These are phyloP conservation scores for Phyllostomus discolor DNA, from an alignment of 2,113 vertebrate species.

Conservation along the genomic window DNA sequence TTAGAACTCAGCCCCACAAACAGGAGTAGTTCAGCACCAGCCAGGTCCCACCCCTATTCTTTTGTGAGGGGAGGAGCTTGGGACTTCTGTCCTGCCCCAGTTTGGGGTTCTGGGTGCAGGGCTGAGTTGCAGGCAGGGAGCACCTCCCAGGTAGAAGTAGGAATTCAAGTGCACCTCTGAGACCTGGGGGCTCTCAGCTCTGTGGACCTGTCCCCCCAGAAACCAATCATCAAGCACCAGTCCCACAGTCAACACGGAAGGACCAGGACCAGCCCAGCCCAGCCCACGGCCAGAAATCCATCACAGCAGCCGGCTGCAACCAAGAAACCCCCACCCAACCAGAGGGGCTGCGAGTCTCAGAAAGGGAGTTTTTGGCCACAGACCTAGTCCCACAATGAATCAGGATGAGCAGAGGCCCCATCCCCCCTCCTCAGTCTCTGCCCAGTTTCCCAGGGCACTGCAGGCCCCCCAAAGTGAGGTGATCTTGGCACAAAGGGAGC, in stretches of 20 bases:
- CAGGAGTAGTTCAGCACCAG: neutral
- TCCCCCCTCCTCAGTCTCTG: neutral
- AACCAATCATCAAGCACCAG: neutral
- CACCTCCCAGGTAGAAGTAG: neutral
- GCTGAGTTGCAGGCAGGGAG: neutral
- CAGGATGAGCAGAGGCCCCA: neutral
- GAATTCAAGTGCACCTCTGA: neutral
- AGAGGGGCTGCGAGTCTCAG: neutral
- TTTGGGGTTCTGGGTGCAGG: neutral
- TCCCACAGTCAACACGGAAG: neutral
- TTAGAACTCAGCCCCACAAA: neutral
- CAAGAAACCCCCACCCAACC: neutral
- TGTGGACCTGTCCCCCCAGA: neutral
- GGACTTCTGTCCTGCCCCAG: neutral
- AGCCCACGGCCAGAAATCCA: neutral
- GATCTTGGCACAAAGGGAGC: neutral
- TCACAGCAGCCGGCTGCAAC: neutral
- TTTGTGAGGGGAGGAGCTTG: neutral
- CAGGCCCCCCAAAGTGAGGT: neutral
- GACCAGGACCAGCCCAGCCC: neutral
- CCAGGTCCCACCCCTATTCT: neutral
- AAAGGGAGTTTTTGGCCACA: slow-evolving; percentile 14
- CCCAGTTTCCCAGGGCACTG: neutral
- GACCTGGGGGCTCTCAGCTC: neutral
- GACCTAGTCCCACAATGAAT: slow-evolving; percentile 11